Evolutionary conservation across 2,113 vertebrate genomes (phyloP).

Genomic region (Genyomyrus donnyi): DNA sequence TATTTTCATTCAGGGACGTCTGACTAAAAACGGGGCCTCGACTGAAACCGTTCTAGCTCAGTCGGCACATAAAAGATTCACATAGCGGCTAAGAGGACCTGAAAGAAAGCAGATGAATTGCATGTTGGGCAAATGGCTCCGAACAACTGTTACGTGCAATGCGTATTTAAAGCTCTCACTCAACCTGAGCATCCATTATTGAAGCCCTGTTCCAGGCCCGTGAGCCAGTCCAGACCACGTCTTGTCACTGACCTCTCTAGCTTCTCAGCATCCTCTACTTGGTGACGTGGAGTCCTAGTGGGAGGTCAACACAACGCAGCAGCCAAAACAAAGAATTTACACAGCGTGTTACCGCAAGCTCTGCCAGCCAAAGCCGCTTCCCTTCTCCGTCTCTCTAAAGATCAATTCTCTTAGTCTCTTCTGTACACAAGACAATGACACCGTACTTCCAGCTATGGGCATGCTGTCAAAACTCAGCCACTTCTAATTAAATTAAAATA

Average conservation of each 20-base stretch:
- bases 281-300: not conserved
- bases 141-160: constrained; percentile 13
- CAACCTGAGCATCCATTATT: constrained; percentile 4
- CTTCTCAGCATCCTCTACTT: not conserved
- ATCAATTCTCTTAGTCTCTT: not conserved
- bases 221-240: not conserved
- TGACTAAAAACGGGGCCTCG: not conserved
- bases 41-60: not conserved
- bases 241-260: not conserved
- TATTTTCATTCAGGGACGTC: not conserved
- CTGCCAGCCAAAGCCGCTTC: not conserved
- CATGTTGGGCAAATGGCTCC: not conserved
- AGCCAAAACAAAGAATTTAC: not conserved
- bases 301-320: not conserved
- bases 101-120: constrained; percentile 6
- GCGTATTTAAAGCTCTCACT: constrained; percentile 17
- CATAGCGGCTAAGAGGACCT: not conserved
- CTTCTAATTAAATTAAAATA: not conserved
- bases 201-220: not conserved
- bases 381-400: not conserved
- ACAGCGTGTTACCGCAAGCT: not conserved
- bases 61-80: constrained; percentile 16
- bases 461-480: not conserved
- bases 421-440: not conserved
- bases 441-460: not conserved